Evolutionary conservation across 1,140 invertebrate genomes (phyloP), one percentile per base, ranked within the genome.

Genomic region (Heliconius nattereri): DNA sequence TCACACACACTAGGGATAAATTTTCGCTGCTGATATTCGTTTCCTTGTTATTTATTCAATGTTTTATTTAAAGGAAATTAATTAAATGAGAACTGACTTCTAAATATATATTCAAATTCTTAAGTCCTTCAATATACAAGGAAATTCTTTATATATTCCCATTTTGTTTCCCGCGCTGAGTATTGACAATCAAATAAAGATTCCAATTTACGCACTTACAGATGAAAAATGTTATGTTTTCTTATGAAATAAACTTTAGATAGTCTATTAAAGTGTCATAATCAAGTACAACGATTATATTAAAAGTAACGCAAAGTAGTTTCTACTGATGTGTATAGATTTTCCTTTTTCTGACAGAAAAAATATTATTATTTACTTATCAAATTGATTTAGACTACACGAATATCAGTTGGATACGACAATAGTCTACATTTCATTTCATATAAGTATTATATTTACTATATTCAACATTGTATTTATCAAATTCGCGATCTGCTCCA

Each of bases 231-330:
- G 9, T 60, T 26, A 35, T 35, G 32, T 0, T 35, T 6, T 35
- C 7, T 29, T 26, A 40, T 26, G 23, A 81, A 81, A 79, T 79
- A 83, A 85, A 81, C 72, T 81, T 76, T 75, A 80, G 81, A 76
- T 73, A 78, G 71, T 71, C 76, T 81, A 85, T 87, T 84, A 89
- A 86, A 82, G 75, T 80, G 82, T 85, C 74, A 60, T 82, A 84
- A 84, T 86, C 87, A 87, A 86, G 81, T 85, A 81, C 84, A 83
- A 80, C 81, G 79, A 81, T 76, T 83, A 76, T 76, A 85, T 83
- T 84, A 84, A 83, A 86, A 85, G 83, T 81, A 84, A 84, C n/a
- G n/a, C n/a, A n/a, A n/a, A n/a, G n/a, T n/a, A 77, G 76, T 81
- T 80, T 71, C 37, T 78, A 78, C 71, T 81, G 81, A 86, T 78